phyloP scores from a whole-genome alignment of 1,140 invertebrate genomes.

The Harpegnathos saltator region DNA sequence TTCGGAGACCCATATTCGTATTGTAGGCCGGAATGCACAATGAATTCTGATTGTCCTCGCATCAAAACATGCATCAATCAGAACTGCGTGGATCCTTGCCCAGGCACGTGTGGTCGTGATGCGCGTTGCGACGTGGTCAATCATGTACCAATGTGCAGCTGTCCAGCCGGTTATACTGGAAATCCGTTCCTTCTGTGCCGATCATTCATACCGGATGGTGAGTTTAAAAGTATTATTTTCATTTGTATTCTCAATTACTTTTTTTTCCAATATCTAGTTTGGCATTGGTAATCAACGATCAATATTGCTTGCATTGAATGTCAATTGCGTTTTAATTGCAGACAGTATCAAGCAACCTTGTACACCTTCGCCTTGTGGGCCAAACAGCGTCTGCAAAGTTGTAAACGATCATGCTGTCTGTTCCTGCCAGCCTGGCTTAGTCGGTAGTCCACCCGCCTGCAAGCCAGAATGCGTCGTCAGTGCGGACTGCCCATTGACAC shows the following conservation, averaged over 20 bases:
- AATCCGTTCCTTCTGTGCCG: conserved; percentile 92
- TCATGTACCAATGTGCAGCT: conserved; percentile 91
- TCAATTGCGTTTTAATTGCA: conserved; percentile 38
- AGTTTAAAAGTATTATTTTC: neutral
- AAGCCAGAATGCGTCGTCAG: conserved; percentile 89
- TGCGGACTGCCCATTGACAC: conserved; percentile 88
- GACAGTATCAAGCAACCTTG: conserved; percentile 83
- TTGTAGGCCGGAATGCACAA: conserved; percentile 93
- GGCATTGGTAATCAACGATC: no score
- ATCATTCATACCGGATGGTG: conserved; percentile 76
- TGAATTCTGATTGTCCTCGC: conserved; percentile 93
- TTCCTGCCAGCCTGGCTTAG: conserved; percentile 88
- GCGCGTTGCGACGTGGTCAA: conserved; percentile 93
- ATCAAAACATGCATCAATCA: conserved; percentile 91
- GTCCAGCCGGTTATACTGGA: conserved; percentile 89
- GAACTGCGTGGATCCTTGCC: conserved; percentile 92
- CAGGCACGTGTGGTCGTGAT: conserved; percentile 91
- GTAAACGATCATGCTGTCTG: conserved; percentile 87
- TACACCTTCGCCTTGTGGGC: conserved; percentile 86
- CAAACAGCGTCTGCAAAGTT: conserved; percentile 85
- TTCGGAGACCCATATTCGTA: conserved; percentile 89
- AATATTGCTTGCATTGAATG: neutral
- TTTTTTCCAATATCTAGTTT: neutral
- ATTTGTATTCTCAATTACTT: conserved; percentile 10
- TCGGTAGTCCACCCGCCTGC: conserved; percentile 89